Evolutionary conservation across 2,113 vertebrate genomes (phyloP), one percentile per base, ranked within the genome.

Genomic region (Alces alces): DNA sequence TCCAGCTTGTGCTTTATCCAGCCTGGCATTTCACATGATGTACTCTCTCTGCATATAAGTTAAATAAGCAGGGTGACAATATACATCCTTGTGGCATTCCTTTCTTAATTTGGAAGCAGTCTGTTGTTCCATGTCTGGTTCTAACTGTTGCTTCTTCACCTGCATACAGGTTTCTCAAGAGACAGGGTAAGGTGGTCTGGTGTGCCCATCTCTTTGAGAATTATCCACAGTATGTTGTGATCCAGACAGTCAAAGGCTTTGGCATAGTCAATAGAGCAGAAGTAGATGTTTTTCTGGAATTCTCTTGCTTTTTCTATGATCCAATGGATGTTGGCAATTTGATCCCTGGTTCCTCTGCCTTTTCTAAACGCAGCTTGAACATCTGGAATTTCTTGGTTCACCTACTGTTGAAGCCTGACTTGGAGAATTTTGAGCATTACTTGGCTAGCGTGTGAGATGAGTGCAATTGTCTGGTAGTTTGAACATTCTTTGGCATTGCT

Each of bases 311-410:
- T 70, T 70, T 70, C 19, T 1, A 23, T 70, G 19, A 23, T 4
- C 9, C 64, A 70, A 0, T 0, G 0, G 64, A 23, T 70, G 9
- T 36, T 21, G n/a, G 19, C 64, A 36, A 70, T 70, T 70, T 39
- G n/a, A 36, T 39, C 5, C 23, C 19, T 39, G n/a, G n/a, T 23
- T 70, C 10, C 19, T 70, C 19, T 23, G 19, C n/a, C 66, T 39
- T 70, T 70, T 70, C 66, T 39, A 70, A 70, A 70, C 23, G n/a
- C 19, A 39, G 66, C 66, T 70, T 23, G 66, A 39, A 23, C 19
- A 70, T 70, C 19, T 70, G n/a, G n/a, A 70, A 39, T 70, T 70
- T 70, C 66, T 70, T 9, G 2, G 66, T 23, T 70, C 66, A 70
- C n/a, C 66, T 39, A 70, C n/a, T 39, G 19, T 70, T 39, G 66